Conservation (phyloP, 2,113 vertebrate genomes). For the Tringa solitaria region DNA sequence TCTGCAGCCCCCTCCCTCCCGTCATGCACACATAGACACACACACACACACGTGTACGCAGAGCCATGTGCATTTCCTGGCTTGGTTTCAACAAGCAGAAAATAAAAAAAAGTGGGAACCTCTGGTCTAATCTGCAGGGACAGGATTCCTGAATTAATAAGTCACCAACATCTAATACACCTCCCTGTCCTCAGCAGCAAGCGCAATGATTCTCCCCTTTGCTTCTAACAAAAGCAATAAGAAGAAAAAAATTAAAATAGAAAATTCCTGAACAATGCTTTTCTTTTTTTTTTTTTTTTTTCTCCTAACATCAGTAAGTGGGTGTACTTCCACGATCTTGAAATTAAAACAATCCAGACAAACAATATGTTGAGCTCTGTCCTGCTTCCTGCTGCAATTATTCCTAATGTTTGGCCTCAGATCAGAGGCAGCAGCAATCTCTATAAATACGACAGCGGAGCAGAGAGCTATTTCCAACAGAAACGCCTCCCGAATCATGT, state of each 20-base stretch:
- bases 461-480: conserved; percentile 39
- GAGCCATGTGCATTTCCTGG: neutral
- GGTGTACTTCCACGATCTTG: neutral
- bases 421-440: conserved; percentile 51
- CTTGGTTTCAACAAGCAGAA: neutral
- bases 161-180: conserved; percentile 29
- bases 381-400: conserved; percentile 42
- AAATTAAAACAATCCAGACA: conserved; percentile 52
- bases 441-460: neutral
- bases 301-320: neutral
- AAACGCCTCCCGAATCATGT: conserved; percentile 50
- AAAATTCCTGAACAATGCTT: neutral
- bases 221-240: conserved; percentile 28
- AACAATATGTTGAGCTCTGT: neutral
- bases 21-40: neutral
- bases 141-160: conserved; percentile 46
- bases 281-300: neutral
- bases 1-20: neutral
- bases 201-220: neutral
- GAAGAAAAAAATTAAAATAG: neutral
- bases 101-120: neutral
- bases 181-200: conserved; percentile 23
- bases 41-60: neutral
- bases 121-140: neutral
- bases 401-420: conserved; percentile 46